phyloP scores from a whole-genome alignment of 1,140 invertebrate species.

The Cydia amplana region DNA sequence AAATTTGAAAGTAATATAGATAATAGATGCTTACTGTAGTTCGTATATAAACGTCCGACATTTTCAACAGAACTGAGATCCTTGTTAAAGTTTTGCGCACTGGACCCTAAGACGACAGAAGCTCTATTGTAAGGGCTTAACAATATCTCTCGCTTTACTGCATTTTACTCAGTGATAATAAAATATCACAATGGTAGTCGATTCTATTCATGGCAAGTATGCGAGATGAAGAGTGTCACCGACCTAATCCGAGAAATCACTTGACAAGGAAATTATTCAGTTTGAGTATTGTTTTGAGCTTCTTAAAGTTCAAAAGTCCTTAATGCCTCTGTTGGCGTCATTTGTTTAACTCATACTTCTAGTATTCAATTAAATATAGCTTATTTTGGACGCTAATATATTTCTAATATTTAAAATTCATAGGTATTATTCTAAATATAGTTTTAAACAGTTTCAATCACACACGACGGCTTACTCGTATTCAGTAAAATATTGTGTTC shows the following conservation, averaged over 20 bases:
- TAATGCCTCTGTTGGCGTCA: conserved; percentile 23
- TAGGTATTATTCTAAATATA: too few species aligned
- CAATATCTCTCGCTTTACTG: conserved; percentile 72
- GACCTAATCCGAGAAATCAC: conserved; percentile 71
- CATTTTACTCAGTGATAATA: conserved; percentile 76
- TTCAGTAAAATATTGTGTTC: conserved; percentile 34
- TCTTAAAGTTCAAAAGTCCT: conserved; percentile 31
- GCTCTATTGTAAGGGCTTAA: conserved; percentile 74
- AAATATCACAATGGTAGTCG: conserved; percentile 78
- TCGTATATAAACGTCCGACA: conserved; percentile 22
- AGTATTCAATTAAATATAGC: neutral
- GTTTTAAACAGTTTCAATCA: neutral
- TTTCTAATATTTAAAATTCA: too few species aligned
- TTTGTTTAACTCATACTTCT: conserved; percentile 3
- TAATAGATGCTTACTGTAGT: conserved; percentile 11
- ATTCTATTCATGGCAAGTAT: conserved; percentile 76
- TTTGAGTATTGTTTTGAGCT: conserved; percentile 56
- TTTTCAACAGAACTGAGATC: conserved; percentile 54
- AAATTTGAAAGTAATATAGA: neutral
- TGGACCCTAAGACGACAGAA: conserved; percentile 69
- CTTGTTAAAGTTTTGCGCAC: conserved; percentile 69
- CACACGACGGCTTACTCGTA: neutral
- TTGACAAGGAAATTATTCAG: conserved; percentile 65
- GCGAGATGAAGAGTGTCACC: conserved; percentile 73
- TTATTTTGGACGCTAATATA: neutral